Evolutionary conservation across 2,888 invertebrate genomes (phyloP).

Genomic region (Formica aserva): DNA sequence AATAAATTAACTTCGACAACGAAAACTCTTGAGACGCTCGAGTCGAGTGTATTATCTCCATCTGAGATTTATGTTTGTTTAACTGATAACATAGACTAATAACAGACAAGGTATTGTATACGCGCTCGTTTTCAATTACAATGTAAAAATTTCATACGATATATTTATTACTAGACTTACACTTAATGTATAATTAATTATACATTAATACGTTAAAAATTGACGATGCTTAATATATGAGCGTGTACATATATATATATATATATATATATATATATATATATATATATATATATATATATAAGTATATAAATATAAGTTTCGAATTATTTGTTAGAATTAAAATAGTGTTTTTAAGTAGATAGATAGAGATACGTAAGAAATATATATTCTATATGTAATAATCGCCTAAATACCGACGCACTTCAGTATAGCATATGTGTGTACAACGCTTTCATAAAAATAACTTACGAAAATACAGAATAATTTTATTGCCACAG

Average conservation of each 20-base stretch:
- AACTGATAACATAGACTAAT: slow-evolving; percentile 51
- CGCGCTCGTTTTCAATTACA: slow-evolving; percentile 59
- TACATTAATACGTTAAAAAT: slow-evolving; percentile 63
- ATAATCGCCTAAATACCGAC: slow-evolving; percentile 64
- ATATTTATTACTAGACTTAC: slow-evolving; percentile 69
- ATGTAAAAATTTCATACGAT: slow-evolving; percentile 67
- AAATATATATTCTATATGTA: slow-evolving; percentile 55
- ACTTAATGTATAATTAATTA: slow-evolving; percentile 59
- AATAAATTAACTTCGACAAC: slow-evolving; percentile 15
- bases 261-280: slow-evolving; percentile 60
- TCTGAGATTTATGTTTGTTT: not conserved
- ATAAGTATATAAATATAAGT: slow-evolving; percentile 55
- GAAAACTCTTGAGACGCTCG: not conserved
- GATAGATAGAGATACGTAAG: slow-evolving; percentile 3
- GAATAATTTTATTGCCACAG: slow-evolving; percentile 68
- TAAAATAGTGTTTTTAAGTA: slow-evolving; percentile 24
- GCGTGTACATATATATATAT: slow-evolving; percentile 44
- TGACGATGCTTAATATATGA: slow-evolving; percentile 64
- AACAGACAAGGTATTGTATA: slow-evolving; percentile 58
- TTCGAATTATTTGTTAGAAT: slow-evolving; percentile 14
- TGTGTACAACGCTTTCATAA: slow-evolving; percentile 24
- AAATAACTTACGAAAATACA: slow-evolving; percentile 47
- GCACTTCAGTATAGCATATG: slow-evolving; percentile 39
- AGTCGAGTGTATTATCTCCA: not conserved
- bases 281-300: slow-evolving; percentile 54